Conservation (phyloP, 2,113 vertebrate species). For the Ibidorhyncha struthersii region DNA sequence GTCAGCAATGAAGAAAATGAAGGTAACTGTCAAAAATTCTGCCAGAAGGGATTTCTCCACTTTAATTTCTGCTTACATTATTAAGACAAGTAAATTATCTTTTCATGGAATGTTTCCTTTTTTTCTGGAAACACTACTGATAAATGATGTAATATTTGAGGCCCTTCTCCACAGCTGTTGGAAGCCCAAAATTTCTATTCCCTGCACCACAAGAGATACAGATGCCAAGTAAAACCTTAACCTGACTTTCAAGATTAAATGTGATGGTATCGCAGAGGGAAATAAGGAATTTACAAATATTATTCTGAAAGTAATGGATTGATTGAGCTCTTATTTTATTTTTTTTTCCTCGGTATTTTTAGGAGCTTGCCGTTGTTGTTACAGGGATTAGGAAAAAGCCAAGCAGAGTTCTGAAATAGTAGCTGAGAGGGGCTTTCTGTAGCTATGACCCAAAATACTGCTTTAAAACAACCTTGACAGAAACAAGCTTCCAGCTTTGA, state of each 20-base stretch:
- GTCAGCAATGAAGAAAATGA: constrained; percentile 36
- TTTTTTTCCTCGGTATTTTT: constrained; percentile 5
- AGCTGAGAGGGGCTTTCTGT: constrained; percentile 17
- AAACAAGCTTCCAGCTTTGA: no score
- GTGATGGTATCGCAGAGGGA: background rate
- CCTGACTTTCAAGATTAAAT: constrained; percentile 47
- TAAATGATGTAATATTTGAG: constrained; percentile 48
- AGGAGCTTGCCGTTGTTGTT: background rate
- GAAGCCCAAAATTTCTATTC: constrained; percentile 35
- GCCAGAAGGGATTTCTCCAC: constrained; percentile 65
- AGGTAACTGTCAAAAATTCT: constrained; percentile 41
- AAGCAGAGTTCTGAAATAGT: background rate
- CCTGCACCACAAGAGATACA: background rate
- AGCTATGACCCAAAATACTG: background rate
- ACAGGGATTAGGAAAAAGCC: background rate
- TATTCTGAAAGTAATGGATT: constrained; percentile 30
- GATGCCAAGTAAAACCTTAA: constrained; percentile 53
- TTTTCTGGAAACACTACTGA: constrained; percentile 36
- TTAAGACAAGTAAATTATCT: constrained; percentile 70
- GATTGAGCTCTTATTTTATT: background rate
- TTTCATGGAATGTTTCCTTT: constrained; percentile 70
- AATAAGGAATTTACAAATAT: constrained; percentile 39
- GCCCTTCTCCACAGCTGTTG: background rate
- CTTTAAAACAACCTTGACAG: constrained; percentile 35
- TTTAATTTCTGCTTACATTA: constrained; percentile 65